Conservation (phyloP, 2,113 vertebrate species). For the Romanogobio albipinnatus region DNA sequence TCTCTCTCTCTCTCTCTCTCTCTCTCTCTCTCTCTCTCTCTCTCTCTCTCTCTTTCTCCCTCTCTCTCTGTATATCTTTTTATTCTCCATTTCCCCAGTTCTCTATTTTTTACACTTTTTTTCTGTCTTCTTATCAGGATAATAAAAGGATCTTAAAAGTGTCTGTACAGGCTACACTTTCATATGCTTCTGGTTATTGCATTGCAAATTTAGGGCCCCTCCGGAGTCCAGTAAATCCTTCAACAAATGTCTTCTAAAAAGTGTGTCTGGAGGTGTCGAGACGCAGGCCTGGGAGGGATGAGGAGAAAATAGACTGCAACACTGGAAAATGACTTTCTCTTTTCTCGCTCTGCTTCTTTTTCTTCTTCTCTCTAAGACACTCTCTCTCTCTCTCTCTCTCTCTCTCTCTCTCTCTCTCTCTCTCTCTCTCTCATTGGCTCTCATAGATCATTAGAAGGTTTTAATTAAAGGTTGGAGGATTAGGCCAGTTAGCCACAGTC, state of each 20-base stretch:
- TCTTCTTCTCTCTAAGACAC: not conserved
- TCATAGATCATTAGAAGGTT: constrained; percentile 71
- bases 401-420: constrained; percentile 11
- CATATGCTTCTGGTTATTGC: constrained; percentile 59
- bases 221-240: constrained; percentile 57
- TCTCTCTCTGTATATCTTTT: constrained; percentile 26
- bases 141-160: constrained; percentile 60
- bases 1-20: not conserved
- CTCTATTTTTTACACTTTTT: not conserved
- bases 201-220: constrained; percentile 59
- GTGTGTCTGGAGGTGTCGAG: constrained; percentile 48
- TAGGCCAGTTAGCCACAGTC: constrained; percentile 64
- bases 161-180: constrained; percentile 56
- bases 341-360: constrained; percentile 51
- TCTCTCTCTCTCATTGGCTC: constrained; percentile 5
- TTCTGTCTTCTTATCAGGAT: constrained; percentile 54
- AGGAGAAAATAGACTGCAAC: constrained; percentile 41
- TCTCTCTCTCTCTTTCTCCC: not conserved
- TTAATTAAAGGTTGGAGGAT: constrained; percentile 74
- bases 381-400: constrained; percentile 1
- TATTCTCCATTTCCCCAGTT: constrained; percentile 13
- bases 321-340: constrained; percentile 42
- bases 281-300: constrained; percentile 9
- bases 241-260: constrained; percentile 64
- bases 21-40: constrained; percentile 27